Base-by-base conservation (phyloP, 2,888 invertebrate species). In the Pheosia tremula region DNA sequence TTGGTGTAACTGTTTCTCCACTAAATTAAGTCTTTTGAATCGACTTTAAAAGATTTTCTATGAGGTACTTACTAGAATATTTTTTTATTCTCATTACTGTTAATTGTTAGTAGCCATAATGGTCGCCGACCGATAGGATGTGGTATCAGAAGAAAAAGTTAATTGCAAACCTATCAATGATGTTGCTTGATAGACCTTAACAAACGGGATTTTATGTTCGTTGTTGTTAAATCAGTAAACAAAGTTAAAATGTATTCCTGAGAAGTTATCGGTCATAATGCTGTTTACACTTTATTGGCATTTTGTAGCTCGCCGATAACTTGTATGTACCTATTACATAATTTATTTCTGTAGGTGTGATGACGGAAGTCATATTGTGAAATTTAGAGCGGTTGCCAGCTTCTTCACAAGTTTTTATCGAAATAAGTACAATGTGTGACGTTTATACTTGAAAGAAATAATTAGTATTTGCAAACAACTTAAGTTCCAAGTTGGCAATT, bases 261-360 rank as follows among this genome's bases (percentile, higher is more conserved):
- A 4, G 6, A 24, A 53, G 53, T 37, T 37, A 53, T 53, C 6
- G 53, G 37, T 10, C 9, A 3, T 36, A 37, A 53, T 38, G 36
- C 9, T 10, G 10, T 37, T 53, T 53, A 37, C 10, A 58, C 55
- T 59, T 65, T 66, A 69, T 71, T 64, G 64, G 65, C 59, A 63
- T 67, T 68, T 61, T 58, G 43, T 61, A 56, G 54, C 59, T 61
- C 57, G 13, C 38, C 63, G 63, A 66, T 69, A 74, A 56, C 57
- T 66, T 45, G 36, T 61, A 57, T 24, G 24, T 24, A 24, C 24
- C 24, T 24, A 24, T 74, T 75, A 67, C 59, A 70, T 65, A 59
- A 72, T 68, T 54, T 66, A 64, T 59, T 61, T 11, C 61, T 45
- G 41, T 60, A 41, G 49, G 60, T 58, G n/a, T 58, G 50, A 57